Base-by-base conservation (phyloP, 1,140 invertebrate genomes). In the Drosophila prosaltans region DNA sequence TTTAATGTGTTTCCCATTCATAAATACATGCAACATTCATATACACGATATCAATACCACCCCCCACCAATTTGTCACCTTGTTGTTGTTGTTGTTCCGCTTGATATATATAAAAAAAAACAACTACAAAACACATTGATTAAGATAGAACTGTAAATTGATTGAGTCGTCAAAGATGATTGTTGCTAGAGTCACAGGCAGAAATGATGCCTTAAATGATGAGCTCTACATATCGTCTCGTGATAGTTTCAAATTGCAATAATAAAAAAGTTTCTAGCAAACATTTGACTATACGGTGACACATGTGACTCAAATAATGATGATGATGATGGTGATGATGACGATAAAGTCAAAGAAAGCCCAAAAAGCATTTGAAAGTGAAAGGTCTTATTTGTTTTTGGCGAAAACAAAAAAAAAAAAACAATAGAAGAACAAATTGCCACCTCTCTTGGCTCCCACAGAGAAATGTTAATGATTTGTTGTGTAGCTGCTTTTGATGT, bases 331-430 rank as follows among this genome's bases (percentile, higher is more conserved):
- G 7, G 24, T 11, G 16, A 21, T 2, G 45, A 48, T 16, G 43
- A 16, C 3, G 54, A 16, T 16, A 16, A 16, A 16, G 0, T 3
- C 57, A 59, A 59, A 59, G 57, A 59, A 59, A 59, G 32, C 57
- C 32, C 32, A 68, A 54, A 59, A 48, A 67, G n/a, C 59, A 68
- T 66, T 83, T 68, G 80, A 88, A 81, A 81, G 77, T 78, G 74
- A 80, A 80, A 80, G 77, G 70, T 60, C 45, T 26, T 2, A 51
- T 67, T 63, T 39, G 9, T 21, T 30, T 26, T 41, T 71, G 69
- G 39, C 51, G 21, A 39, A 71, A 70, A 71, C 48, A 45, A 59
- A 59, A 55, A 36, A 55, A 36, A 5, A 21, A 55, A 45, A 16
- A 30, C 4, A 40, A 32, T 11, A 66, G 26, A 72, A 28, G 69